Conservation (phyloP, 2,888 invertebrate species). For the Cotesia congregata region DNA sequence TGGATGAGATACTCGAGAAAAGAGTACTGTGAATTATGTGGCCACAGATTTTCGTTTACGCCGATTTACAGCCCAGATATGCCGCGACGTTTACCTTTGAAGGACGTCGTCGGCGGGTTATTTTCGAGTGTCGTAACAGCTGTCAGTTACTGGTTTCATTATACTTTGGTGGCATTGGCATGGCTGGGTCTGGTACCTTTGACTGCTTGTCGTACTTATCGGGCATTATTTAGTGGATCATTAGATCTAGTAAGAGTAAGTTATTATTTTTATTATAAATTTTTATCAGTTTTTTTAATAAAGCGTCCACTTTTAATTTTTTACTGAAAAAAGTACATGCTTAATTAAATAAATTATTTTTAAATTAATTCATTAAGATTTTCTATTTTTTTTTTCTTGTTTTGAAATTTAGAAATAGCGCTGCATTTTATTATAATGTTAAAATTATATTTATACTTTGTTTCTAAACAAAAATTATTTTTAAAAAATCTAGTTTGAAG, state of each 20-base stretch:
- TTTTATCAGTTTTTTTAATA: too few relatives aligned
- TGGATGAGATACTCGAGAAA: slow-evolving; percentile 99
- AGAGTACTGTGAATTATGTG: slow-evolving; percentile 98
- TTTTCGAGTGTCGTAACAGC: slow-evolving; percentile 91
- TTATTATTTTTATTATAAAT: not conserved
- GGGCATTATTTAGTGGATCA: slow-evolving; percentile 92
- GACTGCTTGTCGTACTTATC: slow-evolving; percentile 95
- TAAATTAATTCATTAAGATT: too few relatives aligned
- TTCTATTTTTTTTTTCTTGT: too few relatives aligned
- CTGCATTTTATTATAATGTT: too few relatives aligned
- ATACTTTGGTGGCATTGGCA: slow-evolving; percentile 95
- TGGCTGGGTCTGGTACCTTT: slow-evolving; percentile 98
- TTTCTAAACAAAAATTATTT: too few relatives aligned
- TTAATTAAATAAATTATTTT: not conserved
- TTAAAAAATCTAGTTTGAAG: too few relatives aligned
- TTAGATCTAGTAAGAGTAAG: slow-evolving; percentile 80
- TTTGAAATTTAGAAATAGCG: too few relatives aligned
- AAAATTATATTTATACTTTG: too few relatives aligned
- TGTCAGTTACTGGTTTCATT: slow-evolving; percentile 97
- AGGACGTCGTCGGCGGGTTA: slow-evolving; percentile 92
- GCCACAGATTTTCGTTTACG: slow-evolving; percentile 97
- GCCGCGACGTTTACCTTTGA: slow-evolving; percentile 96
- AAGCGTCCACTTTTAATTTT: too few relatives aligned
- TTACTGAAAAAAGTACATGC: too few relatives aligned
- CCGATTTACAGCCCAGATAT: slow-evolving; percentile 99